These are phyloP conservation scores for Mechanitis mazaeus DNA, from an alignment of 2,888 invertebrate species.

Conservation along the genomic window DNA sequence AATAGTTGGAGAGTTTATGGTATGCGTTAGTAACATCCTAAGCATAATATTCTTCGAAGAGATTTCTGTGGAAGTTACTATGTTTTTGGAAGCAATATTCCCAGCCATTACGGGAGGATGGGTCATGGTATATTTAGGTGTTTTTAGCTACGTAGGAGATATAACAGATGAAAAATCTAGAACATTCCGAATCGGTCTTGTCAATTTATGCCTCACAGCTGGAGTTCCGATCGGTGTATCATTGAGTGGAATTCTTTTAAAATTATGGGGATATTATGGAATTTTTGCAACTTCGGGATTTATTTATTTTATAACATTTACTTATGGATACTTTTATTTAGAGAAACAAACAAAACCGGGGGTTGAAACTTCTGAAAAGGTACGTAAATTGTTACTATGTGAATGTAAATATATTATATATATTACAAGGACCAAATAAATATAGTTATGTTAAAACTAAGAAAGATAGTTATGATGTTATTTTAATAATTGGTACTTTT, in stretches of 20 bases:
- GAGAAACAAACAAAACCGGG: constrained; percentile 53
- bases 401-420: background rate
- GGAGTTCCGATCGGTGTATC: constrained; percentile 76
- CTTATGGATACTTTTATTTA: constrained; percentile 53
- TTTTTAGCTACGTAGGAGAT: constrained; percentile 79
- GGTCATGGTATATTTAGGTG: constrained; percentile 74
- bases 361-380: constrained; percentile 42
- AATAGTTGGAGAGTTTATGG: constrained; percentile 70
- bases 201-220: constrained; percentile 76
- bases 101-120: constrained; percentile 74
- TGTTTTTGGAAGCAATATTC: constrained; percentile 72
- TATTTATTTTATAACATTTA: constrained; percentile 60
- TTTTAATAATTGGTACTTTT: background rate
- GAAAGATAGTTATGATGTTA: background rate
- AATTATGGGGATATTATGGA: constrained; percentile 62
- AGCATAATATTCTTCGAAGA: constrained; percentile 74
- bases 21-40: constrained; percentile 64
- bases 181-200: constrained; percentile 77
- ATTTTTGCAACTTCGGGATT: constrained; percentile 52
- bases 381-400: constrained; percentile 29
- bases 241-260: constrained; percentile 70
- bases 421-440: no score
- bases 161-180: constrained; percentile 72
- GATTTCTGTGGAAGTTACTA: constrained; percentile 71
- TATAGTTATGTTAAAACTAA: no score